These are phyloP conservation scores for Aphidius colemani DNA, from an alignment of 2,888 invertebrate genomes.

Conservation along the genomic window DNA sequence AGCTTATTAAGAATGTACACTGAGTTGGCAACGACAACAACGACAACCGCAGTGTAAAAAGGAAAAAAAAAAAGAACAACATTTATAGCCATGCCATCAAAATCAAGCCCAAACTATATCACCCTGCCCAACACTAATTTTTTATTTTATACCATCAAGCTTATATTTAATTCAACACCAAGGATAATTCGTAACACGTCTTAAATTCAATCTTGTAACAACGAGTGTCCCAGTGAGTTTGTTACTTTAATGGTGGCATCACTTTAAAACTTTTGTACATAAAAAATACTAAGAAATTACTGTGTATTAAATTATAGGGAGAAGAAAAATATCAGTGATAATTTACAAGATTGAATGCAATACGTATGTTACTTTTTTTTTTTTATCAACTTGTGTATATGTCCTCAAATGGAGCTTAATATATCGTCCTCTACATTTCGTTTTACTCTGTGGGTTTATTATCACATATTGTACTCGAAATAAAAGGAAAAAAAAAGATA, in stretches of 20 bases:
- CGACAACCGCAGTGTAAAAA: background rate
- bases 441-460: no score
- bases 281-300: constrained; percentile 24
- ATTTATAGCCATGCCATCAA: constrained; percentile 49
- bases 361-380: constrained; percentile 9
- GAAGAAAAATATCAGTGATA: constrained; percentile 37
- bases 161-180: constrained; percentile 55
- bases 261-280: background rate
- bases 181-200: constrained; percentile 47
- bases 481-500: background rate
- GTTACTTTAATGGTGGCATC: no score
- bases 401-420: background rate
- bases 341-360: constrained; percentile 30
- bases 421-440: background rate
- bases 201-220: constrained; percentile 50
- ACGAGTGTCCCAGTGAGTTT: constrained; percentile 12
- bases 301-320: constrained; percentile 20
- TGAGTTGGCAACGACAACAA: constrained; percentile 6
- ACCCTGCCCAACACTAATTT: background rate
- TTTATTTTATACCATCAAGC: constrained; percentile 34
- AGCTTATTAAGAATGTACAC: no score
- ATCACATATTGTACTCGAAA: background rate
- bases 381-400: background rate
- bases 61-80: constrained; percentile 35
- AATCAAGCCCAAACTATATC: constrained; percentile 35